Conservation (phyloP, 2,888 invertebrate species). For the Spatulosminthurus flaviceps region DNA sequence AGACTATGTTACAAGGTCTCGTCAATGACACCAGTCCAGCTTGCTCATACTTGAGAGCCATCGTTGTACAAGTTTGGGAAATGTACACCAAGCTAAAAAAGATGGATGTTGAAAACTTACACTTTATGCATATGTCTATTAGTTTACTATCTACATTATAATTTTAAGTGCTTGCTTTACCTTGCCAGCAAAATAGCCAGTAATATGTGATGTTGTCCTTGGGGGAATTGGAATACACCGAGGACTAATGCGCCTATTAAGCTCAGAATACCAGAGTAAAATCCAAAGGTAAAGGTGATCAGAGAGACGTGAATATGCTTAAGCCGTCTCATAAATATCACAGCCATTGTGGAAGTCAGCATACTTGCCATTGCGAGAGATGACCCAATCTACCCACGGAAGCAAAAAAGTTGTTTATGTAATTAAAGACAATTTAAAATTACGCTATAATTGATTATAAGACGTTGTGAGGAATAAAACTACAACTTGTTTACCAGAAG, state of each 20-base stretch:
- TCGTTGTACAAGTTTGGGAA: slow-evolving; percentile 49
- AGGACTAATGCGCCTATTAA: slow-evolving; percentile 41
- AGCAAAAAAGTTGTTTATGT: background rate
- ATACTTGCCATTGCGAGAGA: slow-evolving; percentile 50
- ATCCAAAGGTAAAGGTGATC: slow-evolving; percentile 53
- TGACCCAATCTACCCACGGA: slow-evolving; percentile 53
- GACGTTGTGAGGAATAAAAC: too few relatives aligned
- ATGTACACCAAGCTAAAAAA: slow-evolving; percentile 41
- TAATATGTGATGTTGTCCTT: slow-evolving; percentile 47
- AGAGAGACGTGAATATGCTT: slow-evolving; percentile 54
- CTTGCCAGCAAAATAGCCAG: slow-evolving; percentile 69
- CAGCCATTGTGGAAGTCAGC: slow-evolving; percentile 49
- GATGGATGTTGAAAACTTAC: background rate
- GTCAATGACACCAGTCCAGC: slow-evolving; percentile 55
- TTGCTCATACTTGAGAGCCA: slow-evolving; percentile 56
- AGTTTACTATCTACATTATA: too few relatives aligned
- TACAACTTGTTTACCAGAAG: slow-evolving; percentile 18
- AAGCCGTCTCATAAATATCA: slow-evolving; percentile 54
- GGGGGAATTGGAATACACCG: slow-evolving; percentile 51
- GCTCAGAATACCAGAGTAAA: slow-evolving; percentile 49
- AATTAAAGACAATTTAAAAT: too few relatives aligned
- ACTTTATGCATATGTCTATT: too few relatives aligned
- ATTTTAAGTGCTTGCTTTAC: background rate
- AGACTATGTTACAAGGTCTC: slow-evolving; percentile 48
- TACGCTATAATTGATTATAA: too few relatives aligned